Evolutionary conservation across 2,888 invertebrate species (phyloP), one percentile per base, ranked within the genome.

Genomic region (Caenorhabditis sp.): DNA sequence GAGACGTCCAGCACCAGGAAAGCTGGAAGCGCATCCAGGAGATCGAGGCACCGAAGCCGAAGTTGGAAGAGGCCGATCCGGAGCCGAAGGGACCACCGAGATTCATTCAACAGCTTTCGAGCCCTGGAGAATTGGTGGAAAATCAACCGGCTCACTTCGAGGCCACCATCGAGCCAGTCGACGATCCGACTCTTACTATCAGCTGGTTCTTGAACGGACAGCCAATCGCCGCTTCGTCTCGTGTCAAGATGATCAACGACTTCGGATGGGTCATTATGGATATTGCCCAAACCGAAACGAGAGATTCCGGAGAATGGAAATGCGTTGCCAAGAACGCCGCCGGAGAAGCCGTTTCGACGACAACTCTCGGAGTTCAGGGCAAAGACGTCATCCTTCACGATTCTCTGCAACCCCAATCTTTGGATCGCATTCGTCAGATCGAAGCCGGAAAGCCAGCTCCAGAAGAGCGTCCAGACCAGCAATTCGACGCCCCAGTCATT

Each of bases 241-340:
- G 98, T 73, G 95, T 96, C n/a, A 96, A 95, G 89, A 90, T 95
- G 91, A 92, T 95, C 63, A 95, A 95, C 89, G 96, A 96, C 89
- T 97, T 96, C 89, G 96, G 87, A 55, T 96, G 95, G 87, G 94
- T 97, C 5, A 95, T 95, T 5, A 92, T 99, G 86, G 96, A 97
- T 89, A 92, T 98, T 63, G 94, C 65, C 32, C 82, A 84, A 46
- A 81, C 83, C 1, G 88, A 89, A 50, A 93, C 94, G 1, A 92
- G 96, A 83, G 96, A 96, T 89, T 93, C 94, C 56, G 96, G 96
- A 17, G 95, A 95, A 90, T 96, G 96, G 89, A 92, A 94, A 30
- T 96, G 96, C 89, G 92, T 94, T 56, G 96, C 96, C 32, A 94
- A 94, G 4, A 99, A 99, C 89, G 94, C 93, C 89, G 95, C 95